phyloP scores from a whole-genome alignment of 2,888 invertebrate genomes.

The Eupithecia inturbata region DNA sequence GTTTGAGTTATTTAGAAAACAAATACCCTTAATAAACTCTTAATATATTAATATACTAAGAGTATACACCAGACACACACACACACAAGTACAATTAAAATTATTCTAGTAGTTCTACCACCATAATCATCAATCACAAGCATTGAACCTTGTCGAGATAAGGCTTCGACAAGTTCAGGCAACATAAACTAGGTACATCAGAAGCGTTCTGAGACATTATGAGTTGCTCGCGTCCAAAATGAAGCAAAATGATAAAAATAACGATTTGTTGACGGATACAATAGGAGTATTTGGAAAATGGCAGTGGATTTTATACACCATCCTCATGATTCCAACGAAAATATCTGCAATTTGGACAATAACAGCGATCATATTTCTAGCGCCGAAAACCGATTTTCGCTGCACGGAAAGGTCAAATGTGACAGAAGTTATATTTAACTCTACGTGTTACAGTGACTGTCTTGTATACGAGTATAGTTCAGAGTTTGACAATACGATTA shows the following conservation, averaged over 20 bases:
- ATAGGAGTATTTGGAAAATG: slow-evolving; percentile 84
- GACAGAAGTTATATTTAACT: slow-evolving; percentile 55
- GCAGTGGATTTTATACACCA: slow-evolving; percentile 84
- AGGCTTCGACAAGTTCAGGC: slow-evolving; percentile 9
- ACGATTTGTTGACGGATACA: slow-evolving; percentile 26
- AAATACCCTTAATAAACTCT: not conserved
- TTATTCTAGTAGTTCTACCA: not conserved
- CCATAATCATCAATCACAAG: slow-evolving; percentile 15
- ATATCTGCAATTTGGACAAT: slow-evolving; percentile 89
- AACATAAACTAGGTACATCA: not conserved
- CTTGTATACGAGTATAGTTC: slow-evolving; percentile 81
- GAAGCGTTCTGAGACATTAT: not conserved
- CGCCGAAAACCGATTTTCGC: slow-evolving; percentile 82
- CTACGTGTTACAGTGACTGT: slow-evolving; percentile 80
- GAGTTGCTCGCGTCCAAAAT: slow-evolving; percentile 5
- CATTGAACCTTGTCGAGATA: slow-evolving; percentile 25
- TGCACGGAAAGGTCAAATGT: slow-evolving; percentile 61
- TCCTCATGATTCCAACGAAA: slow-evolving; percentile 85
- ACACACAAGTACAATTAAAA: slow-evolving; percentile 2
- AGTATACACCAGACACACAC: not conserved
- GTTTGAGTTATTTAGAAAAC: not conserved
- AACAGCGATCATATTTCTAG: slow-evolving; percentile 87
- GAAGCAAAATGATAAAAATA: slow-evolving; percentile 11
- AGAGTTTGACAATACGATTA: slow-evolving; percentile 86
- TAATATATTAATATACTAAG: not conserved